Evolutionary conservation across 1,140 invertebrate species (phyloP).

Genomic region (Lordiphosa collinella): DNA sequence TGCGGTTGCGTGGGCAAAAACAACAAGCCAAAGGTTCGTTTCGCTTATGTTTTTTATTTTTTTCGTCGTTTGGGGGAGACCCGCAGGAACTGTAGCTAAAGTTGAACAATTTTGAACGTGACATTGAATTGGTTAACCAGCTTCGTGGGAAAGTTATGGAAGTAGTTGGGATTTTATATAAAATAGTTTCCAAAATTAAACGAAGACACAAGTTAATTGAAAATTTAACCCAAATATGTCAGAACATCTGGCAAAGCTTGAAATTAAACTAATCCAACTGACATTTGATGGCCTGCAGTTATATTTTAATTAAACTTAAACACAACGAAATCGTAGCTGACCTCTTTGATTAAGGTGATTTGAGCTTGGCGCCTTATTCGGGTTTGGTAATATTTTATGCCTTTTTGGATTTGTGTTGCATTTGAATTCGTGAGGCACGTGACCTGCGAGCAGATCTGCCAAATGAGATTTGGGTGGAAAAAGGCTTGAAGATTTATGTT

Average conservation of each 20-base stretch:
- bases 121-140: conserved; percentile 31
- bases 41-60: conserved; percentile 24
- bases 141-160: conserved; percentile 20
- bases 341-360: too few species aligned
- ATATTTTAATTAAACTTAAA: conserved; percentile 55
- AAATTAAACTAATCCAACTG: background rate
- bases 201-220: conserved; percentile 48
- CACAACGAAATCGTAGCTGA: too few species aligned
- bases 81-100: conserved; percentile 29
- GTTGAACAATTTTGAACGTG: conserved; percentile 16
- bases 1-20: conserved; percentile 56
- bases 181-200: too few species aligned
- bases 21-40: conserved; percentile 12
- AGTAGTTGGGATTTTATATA: too few species aligned
- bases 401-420: conserved; percentile 27
- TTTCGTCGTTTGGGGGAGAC: conserved; percentile 3
- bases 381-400: conserved; percentile 48
- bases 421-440: conserved; percentile 46
- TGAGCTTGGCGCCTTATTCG: conserved; percentile 5
- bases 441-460: conserved; percentile 33
- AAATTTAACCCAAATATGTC: conserved; percentile 39
- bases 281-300: conserved; percentile 13
- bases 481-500: conserved; percentile 38
- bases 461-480: conserved; percentile 18
- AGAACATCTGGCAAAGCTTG: background rate